phyloP scores from a whole-genome alignment of 1,140 invertebrate species.

The Drosophila takahashii region DNA sequence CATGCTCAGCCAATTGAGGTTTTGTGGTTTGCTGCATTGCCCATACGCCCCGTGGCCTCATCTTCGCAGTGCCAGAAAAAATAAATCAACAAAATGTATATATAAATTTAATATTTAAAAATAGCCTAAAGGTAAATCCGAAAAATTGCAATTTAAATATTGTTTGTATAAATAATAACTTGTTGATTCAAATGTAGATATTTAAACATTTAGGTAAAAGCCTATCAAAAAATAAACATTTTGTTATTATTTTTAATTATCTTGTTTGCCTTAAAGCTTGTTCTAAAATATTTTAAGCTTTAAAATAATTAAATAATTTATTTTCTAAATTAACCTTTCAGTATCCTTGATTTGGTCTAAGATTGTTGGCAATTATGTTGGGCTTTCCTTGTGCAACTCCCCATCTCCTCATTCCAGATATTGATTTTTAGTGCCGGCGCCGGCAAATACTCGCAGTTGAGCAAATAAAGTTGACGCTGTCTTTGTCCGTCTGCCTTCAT shows the following conservation, averaged over 20 bases:
- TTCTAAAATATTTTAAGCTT: no score
- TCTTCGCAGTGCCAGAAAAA: neutral
- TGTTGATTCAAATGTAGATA: no score
- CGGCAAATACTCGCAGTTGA: conserved; percentile 21
- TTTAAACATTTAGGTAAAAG: no score
- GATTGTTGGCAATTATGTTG: conserved; percentile 1
- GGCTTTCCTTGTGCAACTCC: conserved; percentile 1
- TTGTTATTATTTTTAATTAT: no score
- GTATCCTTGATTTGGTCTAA: neutral
- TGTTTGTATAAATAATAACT: neutral
- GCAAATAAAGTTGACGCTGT: conserved; percentile 16
- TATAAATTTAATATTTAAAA: neutral
- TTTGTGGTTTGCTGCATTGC: conserved; percentile 25
- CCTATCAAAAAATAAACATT: no score
- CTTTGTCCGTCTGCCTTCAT: neutral
- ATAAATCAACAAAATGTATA: neutral
- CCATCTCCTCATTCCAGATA: conserved; percentile 17
- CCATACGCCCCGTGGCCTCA: neutral
- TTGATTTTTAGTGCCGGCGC: conserved; percentile 63
- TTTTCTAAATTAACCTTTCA: no score
- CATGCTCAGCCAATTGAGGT: conserved; percentile 25
- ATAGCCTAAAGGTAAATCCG: no score
- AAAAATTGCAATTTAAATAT: neutral
- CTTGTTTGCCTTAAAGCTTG: no score
- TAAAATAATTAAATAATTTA: no score